Evolutionary conservation across 2,888 invertebrate genomes (phyloP).

Genomic region (Zootermopsis nevadensis): DNA sequence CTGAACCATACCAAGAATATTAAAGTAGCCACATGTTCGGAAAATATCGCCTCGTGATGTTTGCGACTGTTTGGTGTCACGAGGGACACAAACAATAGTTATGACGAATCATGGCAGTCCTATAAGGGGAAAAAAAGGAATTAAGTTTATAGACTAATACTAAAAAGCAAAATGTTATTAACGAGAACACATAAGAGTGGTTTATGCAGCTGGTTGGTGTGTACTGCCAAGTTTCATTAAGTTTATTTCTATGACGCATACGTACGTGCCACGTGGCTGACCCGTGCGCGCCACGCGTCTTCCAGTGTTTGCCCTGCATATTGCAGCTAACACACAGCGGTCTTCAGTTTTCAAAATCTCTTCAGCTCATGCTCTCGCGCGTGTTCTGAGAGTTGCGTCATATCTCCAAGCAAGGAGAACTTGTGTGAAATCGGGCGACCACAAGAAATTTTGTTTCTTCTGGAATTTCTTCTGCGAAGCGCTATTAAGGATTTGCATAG

Average conservation of each 20-base stretch:
- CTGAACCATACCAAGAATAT: neutral
- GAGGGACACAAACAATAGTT: neutral
- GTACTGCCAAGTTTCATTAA: slow-evolving; percentile 31
- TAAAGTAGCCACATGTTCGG: neutral
- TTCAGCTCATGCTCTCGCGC: neutral
- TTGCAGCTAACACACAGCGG: neutral
- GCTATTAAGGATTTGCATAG: too few relatives aligned
- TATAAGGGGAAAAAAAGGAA: neutral
- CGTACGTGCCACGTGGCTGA: neutral
- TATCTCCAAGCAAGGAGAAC: too few relatives aligned
- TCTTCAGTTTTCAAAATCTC: slow-evolving; percentile 16
- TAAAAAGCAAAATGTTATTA: slow-evolving; percentile 14
- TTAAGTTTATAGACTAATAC: neutral
- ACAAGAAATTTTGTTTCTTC: too few relatives aligned
- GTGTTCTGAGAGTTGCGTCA: too few relatives aligned
- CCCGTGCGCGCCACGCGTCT: slow-evolving; percentile 23
- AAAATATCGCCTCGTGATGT: neutral
- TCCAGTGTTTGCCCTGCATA: slow-evolving; percentile 24
- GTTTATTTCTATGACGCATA: slow-evolving; percentile 40
- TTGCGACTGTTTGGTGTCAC: neutral
- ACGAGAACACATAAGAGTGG: neutral
- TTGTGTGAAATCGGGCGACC: too few relatives aligned
- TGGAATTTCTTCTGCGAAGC: too few relatives aligned
- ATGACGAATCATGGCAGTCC: neutral
- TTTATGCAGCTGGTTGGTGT: neutral